These are phyloP conservation scores for Theocolax elegans DNA, from an alignment of 1,140 invertebrate genomes.

Conservation along the genomic window DNA sequence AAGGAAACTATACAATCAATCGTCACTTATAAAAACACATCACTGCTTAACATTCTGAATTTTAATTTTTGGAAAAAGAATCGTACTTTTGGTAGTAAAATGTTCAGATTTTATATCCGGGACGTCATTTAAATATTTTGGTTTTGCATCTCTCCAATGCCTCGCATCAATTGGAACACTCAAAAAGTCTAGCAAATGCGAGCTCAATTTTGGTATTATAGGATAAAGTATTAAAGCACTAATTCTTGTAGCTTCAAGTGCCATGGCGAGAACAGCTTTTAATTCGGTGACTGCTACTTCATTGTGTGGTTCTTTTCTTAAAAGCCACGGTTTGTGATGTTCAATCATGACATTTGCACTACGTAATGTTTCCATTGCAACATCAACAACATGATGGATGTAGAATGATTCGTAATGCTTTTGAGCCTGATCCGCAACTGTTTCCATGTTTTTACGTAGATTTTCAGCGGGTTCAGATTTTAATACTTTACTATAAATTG, in stretches of 20 bases:
- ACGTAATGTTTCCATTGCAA: constrained; percentile 78
- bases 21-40: too few species aligned
- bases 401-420: constrained; percentile 80
- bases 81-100: constrained; percentile 26
- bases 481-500: constrained; percentile 66
- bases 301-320: constrained; percentile 72
- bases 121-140: constrained; percentile 43
- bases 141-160: constrained; percentile 67
- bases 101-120: neutral
- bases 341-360: constrained; percentile 89
- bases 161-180: constrained; percentile 67
- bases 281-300: constrained; percentile 69
- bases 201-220: constrained; percentile 80
- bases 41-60: constrained; percentile 31
- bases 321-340: constrained; percentile 86
- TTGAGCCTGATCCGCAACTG: constrained; percentile 69
- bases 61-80: constrained; percentile 49
- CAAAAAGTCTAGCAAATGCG: constrained; percentile 76
- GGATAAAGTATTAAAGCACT: constrained; percentile 84
- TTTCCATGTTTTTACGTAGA: constrained; percentile 70
- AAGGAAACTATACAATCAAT: too few species aligned
- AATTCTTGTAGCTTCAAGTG: constrained; percentile 85
- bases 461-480: constrained; percentile 68
- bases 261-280: constrained; percentile 80
- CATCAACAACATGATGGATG: constrained; percentile 87